Conservation (phyloP, 2,797 vertebrate species). For the Clarias fuscus region DNA sequence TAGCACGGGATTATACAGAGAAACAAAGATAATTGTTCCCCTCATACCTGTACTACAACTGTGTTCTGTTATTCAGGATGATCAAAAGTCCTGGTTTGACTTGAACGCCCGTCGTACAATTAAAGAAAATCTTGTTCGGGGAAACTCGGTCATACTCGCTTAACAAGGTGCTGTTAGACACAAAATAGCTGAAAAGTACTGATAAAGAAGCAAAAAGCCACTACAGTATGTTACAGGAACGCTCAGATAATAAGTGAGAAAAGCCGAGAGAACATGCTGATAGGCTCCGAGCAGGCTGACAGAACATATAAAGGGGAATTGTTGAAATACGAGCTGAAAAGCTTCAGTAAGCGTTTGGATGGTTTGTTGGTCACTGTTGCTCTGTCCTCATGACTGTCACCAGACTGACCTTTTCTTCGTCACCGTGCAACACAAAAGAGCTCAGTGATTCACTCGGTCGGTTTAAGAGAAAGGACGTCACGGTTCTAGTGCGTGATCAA, state of each 20-base stretch:
- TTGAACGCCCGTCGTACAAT: background rate
- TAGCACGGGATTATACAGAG: too few relatives aligned
- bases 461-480: background rate
- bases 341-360: background rate
- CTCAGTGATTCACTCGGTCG: background rate
- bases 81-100: too few relatives aligned
- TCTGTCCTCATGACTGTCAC: slow-evolving; percentile 34
- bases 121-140: background rate
- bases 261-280: background rate
- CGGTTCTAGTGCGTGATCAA: background rate
- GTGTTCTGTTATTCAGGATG: too few relatives aligned
- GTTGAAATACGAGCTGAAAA: background rate
- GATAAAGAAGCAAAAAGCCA: background rate
- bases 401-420: slow-evolving; percentile 11
- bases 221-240: background rate
- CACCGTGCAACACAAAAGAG: slow-evolving; percentile 16
- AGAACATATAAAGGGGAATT: slow-evolving; percentile 7
- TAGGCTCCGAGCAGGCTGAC: background rate
- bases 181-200: background rate
- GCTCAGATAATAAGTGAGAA: background rate
- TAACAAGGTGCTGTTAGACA: background rate
- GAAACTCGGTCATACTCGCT: background rate
- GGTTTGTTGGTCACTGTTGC: slow-evolving; percentile 22
- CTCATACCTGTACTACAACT: too few relatives aligned
- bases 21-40: too few relatives aligned